Conservation (phyloP, 2,888 invertebrate genomes). For the Archips crataeganus region DNA sequence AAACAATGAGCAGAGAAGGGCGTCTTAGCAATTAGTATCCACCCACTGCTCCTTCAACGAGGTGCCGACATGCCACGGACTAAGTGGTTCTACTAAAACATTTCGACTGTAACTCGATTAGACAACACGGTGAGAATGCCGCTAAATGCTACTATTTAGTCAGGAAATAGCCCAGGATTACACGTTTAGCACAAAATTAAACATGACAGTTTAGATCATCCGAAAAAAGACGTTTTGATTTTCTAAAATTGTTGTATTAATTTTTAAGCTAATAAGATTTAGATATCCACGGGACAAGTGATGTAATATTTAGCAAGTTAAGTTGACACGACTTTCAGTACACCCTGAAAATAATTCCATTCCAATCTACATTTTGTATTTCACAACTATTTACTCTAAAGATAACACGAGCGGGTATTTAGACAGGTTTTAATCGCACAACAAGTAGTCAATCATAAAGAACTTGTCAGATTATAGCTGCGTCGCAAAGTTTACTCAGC, state of each 20-base stretch:
- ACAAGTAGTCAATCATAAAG: slow-evolving; percentile 77
- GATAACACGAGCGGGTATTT: slow-evolving; percentile 69
- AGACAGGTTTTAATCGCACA: slow-evolving; percentile 69
- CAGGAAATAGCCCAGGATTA: slow-evolving; percentile 57
- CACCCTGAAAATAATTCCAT: slow-evolving; percentile 63
- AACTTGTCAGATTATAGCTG: slow-evolving; percentile 77
- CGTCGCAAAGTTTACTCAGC: slow-evolving; percentile 73
- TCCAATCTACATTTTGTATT: slow-evolving; percentile 61
- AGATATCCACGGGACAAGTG: not conserved
- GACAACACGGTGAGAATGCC: slow-evolving; percentile 59
- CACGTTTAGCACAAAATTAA: slow-evolving; percentile 6
- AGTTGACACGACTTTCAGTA: slow-evolving; percentile 24
- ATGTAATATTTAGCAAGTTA: slow-evolving; percentile 21
- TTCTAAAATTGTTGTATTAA: not conserved
- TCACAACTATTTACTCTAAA: slow-evolving; percentile 68
- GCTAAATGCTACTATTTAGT: slow-evolving; percentile 55
- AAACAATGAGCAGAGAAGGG: slow-evolving; percentile 84
- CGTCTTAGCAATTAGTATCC: slow-evolving; percentile 82
- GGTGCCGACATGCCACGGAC: slow-evolving; percentile 68
- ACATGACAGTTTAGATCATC: slow-evolving; percentile 9
- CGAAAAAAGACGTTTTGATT: not conserved
- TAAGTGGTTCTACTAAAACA: slow-evolving; percentile 75
- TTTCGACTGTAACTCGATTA: slow-evolving; percentile 65
- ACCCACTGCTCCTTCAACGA: slow-evolving; percentile 77
- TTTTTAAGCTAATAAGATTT: not conserved